phyloP scores from a whole-genome alignment of 2,113 vertebrate genomes.

The Psilopsiagon aymara region DNA sequence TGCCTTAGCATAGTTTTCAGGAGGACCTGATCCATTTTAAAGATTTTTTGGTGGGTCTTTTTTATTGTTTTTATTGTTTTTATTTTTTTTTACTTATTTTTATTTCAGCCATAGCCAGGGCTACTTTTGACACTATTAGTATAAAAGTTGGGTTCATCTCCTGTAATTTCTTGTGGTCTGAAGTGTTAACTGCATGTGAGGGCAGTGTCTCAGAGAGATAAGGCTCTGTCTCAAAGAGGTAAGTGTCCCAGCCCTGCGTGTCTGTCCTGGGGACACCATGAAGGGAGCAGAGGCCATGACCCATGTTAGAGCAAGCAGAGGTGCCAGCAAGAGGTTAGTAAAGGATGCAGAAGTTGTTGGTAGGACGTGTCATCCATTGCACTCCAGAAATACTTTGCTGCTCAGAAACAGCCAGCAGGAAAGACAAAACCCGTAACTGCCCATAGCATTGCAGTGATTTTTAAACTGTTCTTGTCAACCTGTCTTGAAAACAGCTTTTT shows the following conservation, averaged over 20 bases:
- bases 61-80: accelerated
- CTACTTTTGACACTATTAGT: neutral
- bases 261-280: accelerated
- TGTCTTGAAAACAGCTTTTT: neutral
- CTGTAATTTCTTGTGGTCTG: neutral
- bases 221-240: neutral
- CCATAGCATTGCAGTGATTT: neutral
- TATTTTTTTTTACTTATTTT: neutral
- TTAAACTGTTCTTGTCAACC: neutral
- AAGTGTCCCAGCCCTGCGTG: neutral
- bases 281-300: neutral
- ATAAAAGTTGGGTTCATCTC: neutral
- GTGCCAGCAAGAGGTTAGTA: neutral
- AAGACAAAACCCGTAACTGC: neutral
- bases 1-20: neutral
- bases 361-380: accelerated
- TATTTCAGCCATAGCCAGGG: neutral
- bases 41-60: neutral
- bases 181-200: accelerated
- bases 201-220: neutral
- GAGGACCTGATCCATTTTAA: neutral
- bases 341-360: neutral
- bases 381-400: neutral
- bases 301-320: neutral
- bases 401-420: neutral